Evolutionary conservation across 30 jellyfish, hydroid and myxozoan genomes (phyloP).

Genomic region (Morbakka virulenta): DNA sequence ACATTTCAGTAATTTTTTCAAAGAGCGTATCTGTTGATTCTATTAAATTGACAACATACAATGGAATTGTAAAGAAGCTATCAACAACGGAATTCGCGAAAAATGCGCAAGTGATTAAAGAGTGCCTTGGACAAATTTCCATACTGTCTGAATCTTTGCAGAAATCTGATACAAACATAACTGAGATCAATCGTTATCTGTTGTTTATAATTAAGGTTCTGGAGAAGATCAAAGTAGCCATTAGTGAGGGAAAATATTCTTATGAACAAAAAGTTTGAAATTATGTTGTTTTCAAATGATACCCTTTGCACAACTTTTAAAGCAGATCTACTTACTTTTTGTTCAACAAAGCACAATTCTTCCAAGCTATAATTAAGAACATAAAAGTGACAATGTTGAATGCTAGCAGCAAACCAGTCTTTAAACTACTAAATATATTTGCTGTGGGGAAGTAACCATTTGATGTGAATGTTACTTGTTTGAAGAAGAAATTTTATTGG

Average conservation of each 20-base stretch:
- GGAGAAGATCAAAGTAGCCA: constrained; percentile 30
- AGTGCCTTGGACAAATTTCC: constrained; percentile 27
- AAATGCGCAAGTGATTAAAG: constrained; percentile 34
- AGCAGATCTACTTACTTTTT: constrained; percentile 10
- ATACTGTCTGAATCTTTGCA: constrained; percentile 43
- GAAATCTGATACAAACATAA: constrained; percentile 25
- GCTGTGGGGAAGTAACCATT: constrained; percentile 33
- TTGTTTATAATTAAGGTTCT: constrained; percentile 17
- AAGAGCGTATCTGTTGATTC: not conserved
- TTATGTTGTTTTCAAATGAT: not conserved
- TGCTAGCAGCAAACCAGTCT: not conserved
- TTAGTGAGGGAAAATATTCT: constrained; percentile 28
- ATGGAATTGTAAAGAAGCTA: not conserved
- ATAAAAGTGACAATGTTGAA: constrained; percentile 31
- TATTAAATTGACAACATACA: not conserved
- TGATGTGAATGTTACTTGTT: constrained; percentile 9
- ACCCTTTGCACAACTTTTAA: constrained; percentile 10
- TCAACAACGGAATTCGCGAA: constrained; percentile 5
- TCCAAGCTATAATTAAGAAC: constrained; percentile 39
- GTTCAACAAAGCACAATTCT: constrained; percentile 23
- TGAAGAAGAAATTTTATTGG: constrained; percentile 23
- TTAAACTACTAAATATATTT: not conserved
- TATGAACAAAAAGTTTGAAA: not conserved
- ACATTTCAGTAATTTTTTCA: constrained; percentile 11
- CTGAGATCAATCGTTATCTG: constrained; percentile 10